phyloP scores from a whole-genome alignment of 2,113 vertebrate genomes.

The Rafetus swinhoei region DNA sequence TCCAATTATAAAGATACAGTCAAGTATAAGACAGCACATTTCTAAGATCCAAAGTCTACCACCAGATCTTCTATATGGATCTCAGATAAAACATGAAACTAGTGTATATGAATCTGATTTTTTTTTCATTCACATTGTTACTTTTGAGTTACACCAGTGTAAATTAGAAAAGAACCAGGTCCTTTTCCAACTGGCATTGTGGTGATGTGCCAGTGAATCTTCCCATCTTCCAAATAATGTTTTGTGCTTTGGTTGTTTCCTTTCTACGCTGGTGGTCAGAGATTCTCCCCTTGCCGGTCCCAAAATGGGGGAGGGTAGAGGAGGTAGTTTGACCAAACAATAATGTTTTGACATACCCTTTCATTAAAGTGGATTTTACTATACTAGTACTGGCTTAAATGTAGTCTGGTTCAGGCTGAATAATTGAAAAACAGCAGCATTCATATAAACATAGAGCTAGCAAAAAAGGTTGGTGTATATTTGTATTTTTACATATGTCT shows the following conservation, averaged over 20 bases:
- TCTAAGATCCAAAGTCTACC: conserved; percentile 54
- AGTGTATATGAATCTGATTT: conserved; percentile 39
- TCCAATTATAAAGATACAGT: conserved; percentile 52
- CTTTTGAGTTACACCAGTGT: not conserved
- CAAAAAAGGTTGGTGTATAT: not conserved
- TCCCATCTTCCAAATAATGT: not conserved
- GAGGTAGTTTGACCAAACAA: not conserved
- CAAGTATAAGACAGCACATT: not conserved
- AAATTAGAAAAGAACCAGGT: conserved; percentile 14
- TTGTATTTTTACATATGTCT: not conserved
- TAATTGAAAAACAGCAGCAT: not conserved
- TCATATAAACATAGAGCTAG: conserved; percentile 39
- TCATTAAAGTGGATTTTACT: not conserved
- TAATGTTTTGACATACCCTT: not conserved
- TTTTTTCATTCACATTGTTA: not conserved
- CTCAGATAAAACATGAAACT: conserved; percentile 51
- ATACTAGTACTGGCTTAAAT: conserved; percentile 32
- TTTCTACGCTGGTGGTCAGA: not conserved
- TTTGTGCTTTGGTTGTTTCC: not conserved
- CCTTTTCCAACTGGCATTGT: not conserved
- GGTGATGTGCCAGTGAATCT: not conserved
- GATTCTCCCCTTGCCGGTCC: not conserved
- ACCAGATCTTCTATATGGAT: conserved; percentile 34
- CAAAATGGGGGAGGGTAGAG: not conserved
- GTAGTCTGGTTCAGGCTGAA: conserved; percentile 7